Conservation (phyloP, 2,113 vertebrate genomes). For the Phylloscopus trochiloides region DNA sequence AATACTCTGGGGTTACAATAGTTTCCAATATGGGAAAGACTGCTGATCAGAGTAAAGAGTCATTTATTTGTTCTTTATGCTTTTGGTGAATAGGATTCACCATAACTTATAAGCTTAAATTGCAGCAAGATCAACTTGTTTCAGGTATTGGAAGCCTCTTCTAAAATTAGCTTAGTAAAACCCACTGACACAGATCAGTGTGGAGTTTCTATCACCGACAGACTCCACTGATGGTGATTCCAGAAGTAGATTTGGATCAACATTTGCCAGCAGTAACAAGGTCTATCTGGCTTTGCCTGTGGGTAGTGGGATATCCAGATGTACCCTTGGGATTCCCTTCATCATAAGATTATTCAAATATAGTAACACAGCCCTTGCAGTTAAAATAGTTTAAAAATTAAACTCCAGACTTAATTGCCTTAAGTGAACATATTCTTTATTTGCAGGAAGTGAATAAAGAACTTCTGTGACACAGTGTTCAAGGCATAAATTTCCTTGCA, state of each 20-base stretch:
- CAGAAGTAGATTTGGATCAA: neutral
- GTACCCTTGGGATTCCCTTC: neutral
- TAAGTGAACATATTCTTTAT: neutral
- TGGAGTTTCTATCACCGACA: neutral
- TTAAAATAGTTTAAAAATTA: neutral
- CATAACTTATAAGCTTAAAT: neutral
- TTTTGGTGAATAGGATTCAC: neutral
- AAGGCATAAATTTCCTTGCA: neutral
- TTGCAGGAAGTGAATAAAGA: neutral
- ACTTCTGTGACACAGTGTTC: neutral
- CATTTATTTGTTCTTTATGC: neutral
- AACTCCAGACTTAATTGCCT: neutral
- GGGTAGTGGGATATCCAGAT: neutral
- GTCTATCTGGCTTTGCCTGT: neutral
- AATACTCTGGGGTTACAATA: neutral
- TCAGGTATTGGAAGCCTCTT: neutral
- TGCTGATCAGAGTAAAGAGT: neutral
- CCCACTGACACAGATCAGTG: neutral
- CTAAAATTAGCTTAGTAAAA: neutral
- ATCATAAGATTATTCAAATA: neutral
- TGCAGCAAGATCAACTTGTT: neutral
- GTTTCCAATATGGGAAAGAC: neutral
- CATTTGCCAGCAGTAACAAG: neutral
- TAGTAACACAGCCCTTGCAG: neutral
- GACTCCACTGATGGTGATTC: neutral